phyloP scores from a whole-genome alignment of 2,113 vertebrate genomes.

The Columbina picui region DNA sequence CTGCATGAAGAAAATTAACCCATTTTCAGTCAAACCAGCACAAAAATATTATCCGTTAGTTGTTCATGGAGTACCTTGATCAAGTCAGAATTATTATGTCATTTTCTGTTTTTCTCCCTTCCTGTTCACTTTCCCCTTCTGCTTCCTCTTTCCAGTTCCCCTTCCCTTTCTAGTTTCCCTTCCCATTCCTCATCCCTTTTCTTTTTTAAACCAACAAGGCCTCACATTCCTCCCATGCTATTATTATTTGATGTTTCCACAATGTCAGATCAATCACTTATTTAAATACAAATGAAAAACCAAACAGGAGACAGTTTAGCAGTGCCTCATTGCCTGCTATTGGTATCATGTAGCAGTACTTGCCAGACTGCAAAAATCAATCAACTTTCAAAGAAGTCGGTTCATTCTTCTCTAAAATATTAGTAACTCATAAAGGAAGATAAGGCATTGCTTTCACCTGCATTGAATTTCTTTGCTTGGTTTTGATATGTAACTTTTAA shows the following conservation, averaged over 20 bases:
- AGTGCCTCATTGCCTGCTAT: neutral
- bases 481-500: neutral
- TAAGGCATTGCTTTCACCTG: neutral
- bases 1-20: too few species aligned
- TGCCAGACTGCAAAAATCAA: neutral
- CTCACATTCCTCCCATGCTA: neutral
- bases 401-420: conserved; percentile 1
- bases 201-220: neutral
- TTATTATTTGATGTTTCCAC: conserved; percentile 18
- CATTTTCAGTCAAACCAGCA: too few species aligned
- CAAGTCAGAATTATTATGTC: neutral
- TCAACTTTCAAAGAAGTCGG: neutral
- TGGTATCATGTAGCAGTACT: neutral
- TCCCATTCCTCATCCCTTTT: neutral
- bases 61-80: neutral
- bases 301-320: neutral
- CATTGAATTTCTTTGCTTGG: neutral
- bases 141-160: neutral
- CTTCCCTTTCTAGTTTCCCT: too few species aligned
- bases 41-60: neutral
- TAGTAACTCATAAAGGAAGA: neutral
- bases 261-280: conserved; percentile 7
- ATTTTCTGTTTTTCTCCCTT: neutral
- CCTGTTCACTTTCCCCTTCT: neutral
- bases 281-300: conserved; percentile 43